Evolutionary conservation across 2,113 vertebrate species (phyloP).

Genomic region (Sturnus vulgaris): DNA sequence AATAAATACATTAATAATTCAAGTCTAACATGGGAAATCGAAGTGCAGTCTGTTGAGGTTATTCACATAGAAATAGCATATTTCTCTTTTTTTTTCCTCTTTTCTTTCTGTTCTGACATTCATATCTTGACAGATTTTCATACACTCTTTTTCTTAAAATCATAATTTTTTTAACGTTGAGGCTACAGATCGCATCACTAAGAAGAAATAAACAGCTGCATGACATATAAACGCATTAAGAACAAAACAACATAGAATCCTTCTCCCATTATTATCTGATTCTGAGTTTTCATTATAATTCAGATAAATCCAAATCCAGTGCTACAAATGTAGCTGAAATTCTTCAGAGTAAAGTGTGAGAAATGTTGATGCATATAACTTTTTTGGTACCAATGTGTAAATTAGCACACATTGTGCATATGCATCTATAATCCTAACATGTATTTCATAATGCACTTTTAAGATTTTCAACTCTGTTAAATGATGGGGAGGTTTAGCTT

Average conservation of each 20-base stretch:
- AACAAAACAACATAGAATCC: neutral
- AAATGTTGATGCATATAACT: neutral
- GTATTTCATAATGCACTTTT: constrained; percentile 19
- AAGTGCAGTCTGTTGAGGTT: neutral
- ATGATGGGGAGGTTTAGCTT: neutral
- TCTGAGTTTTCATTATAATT: neutral
- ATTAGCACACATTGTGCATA: neutral
- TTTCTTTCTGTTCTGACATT: neutral
- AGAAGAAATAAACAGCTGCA: neutral
- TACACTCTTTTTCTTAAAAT: constrained; percentile 14
- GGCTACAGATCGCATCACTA: neutral
- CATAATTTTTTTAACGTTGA: neutral
- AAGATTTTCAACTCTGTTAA: constrained; percentile 15
- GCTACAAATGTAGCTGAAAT: neutral
- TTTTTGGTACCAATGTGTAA: neutral
- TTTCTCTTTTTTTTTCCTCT: neutral
- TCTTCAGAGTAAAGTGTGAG: constrained; percentile 18
- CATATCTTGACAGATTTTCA: neutral
- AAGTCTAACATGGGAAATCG: neutral
- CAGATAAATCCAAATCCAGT: constrained; percentile 13
- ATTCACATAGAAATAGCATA: neutral
- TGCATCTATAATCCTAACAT: constrained; percentile 22
- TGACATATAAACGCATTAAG: neutral
- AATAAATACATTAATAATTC: neutral
- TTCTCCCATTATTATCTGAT: neutral